Percentiles rank a stretch among this genome's conserved stretches.
phyloP scores from a whole-genome alignment of 2,797 vertebrate genomes.

The Silurus lanzhouensis region DNA sequence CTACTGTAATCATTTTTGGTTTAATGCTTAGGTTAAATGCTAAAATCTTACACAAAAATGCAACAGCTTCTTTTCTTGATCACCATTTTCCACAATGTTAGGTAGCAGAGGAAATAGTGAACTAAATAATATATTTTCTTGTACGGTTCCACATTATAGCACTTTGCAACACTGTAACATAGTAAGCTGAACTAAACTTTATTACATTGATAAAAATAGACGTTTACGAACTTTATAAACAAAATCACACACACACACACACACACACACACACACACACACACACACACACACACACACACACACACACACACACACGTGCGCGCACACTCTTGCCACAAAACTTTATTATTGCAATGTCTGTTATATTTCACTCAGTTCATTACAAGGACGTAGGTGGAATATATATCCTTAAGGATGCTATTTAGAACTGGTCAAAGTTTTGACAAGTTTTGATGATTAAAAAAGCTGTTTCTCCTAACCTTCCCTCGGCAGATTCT shows the following conservation, averaged over 20 bases:
- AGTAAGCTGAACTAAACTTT: not conserved
- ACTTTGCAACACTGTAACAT: not conserved
- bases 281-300: not conserved
- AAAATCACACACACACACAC: not conserved
- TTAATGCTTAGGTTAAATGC: too few relatives aligned
- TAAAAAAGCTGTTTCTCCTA: slow-evolving; percentile 27
- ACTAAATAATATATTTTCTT: not conserved
- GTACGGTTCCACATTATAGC: not conserved
- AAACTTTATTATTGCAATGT: not conserved
- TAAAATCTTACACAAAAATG: not conserved
- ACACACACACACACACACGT: not conserved
- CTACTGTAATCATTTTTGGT: too few relatives aligned
- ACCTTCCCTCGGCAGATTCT: slow-evolving; percentile 79
- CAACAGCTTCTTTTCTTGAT: not conserved
- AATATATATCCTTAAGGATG: not conserved
- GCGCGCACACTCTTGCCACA: not conserved
- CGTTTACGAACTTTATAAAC: not conserved
- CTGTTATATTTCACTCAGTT: not conserved
- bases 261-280: not conserved
- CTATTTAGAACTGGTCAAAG: not conserved
- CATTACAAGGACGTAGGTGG: not conserved
- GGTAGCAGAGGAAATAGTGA: not conserved
- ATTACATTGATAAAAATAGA: not conserved
- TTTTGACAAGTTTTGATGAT: not conserved
- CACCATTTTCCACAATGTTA: not conserved